Percentiles rank a stretch among this genome's conserved stretches.
These are phyloP conservation scores for Chaetodon trifasciatus DNA, from an alignment of 2,797 vertebrate species.

Conservation along the genomic window DNA sequence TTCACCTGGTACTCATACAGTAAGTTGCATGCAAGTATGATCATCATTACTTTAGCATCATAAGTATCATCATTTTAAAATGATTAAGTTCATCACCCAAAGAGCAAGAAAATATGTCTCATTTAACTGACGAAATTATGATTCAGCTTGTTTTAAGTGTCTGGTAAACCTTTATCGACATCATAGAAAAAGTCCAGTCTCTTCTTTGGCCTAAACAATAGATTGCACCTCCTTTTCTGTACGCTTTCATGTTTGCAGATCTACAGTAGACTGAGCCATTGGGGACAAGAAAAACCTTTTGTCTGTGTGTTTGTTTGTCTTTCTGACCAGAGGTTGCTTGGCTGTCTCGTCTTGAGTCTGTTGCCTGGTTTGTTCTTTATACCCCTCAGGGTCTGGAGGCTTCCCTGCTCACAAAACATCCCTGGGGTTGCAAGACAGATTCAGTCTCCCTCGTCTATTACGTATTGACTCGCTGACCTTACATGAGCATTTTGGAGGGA, in stretches of 20 bases:
- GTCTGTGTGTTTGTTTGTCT: slow-evolving; percentile 27
- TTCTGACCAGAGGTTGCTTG: slow-evolving; percentile 47
- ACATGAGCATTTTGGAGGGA: slow-evolving; percentile 33
- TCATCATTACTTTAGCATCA: not conserved
- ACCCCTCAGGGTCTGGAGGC: slow-evolving; percentile 56
- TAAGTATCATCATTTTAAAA: not conserved
- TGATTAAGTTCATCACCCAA: not conserved
- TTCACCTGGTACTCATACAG: not conserved
- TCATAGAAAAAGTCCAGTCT: slow-evolving; percentile 3
- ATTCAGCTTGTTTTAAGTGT: slow-evolving; percentile 18
- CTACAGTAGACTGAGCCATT: slow-evolving; percentile 35
- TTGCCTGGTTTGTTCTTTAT: slow-evolving; percentile 48
- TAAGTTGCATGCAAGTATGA: not conserved
- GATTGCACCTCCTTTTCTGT: slow-evolving; percentile 23
- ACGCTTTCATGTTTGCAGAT: slow-evolving; percentile 63
- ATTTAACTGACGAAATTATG: not conserved
- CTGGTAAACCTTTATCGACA: slow-evolving; percentile 10
- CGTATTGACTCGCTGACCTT: slow-evolving; percentile 55
- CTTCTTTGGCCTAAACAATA: slow-evolving; percentile 44
- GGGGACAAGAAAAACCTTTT: slow-evolving; percentile 55
- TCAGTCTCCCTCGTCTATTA: slow-evolving; percentile 39
- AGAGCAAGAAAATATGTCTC: not conserved
- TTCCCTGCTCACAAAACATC: slow-evolving; percentile 33
- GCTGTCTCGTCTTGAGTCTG: slow-evolving; percentile 34
- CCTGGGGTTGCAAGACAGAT: slow-evolving; percentile 30